Evolutionary conservation across 2,797 vertebrate species (phyloP).

Genomic region (Pelodytes ibericus): DNA sequence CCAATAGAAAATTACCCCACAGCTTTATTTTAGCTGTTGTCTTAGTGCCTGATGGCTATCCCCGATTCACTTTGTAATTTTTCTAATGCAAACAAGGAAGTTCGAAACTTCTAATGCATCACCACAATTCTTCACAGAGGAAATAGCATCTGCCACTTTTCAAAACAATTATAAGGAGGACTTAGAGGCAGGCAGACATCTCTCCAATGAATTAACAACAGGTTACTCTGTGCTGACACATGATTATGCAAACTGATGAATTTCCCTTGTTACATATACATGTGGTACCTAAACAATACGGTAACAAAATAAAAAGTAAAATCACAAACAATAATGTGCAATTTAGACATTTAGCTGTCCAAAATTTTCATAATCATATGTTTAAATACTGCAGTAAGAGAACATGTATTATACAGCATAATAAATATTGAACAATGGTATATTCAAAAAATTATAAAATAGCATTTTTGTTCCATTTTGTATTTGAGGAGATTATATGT

Average conservation of each 20-base stretch:
- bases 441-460: too few species aligned
- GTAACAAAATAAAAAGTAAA: neutral
- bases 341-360: too few species aligned
- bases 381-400: too few species aligned
- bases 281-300: neutral
- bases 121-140: conserved; percentile 9
- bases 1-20: neutral
- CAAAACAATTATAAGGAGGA: conserved; percentile 42
- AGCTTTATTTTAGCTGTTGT: neutral
- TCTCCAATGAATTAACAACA: neutral
- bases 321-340: too few species aligned
- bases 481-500: too few species aligned
- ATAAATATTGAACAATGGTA: too few species aligned
- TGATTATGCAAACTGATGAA: neutral
- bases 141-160: conserved; percentile 51
- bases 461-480: too few species aligned
- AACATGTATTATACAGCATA: too few species aligned
- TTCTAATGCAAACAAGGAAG: neutral
- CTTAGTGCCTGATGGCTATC: neutral
- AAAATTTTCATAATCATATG: too few species aligned
- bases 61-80: neutral
- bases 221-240: too few species aligned
- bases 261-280: neutral
- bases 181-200: neutral
- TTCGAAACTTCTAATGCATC: neutral